Evolutionary conservation across 1,140 invertebrate species (phyloP).

Genomic region (Drosophila repleta): DNA sequence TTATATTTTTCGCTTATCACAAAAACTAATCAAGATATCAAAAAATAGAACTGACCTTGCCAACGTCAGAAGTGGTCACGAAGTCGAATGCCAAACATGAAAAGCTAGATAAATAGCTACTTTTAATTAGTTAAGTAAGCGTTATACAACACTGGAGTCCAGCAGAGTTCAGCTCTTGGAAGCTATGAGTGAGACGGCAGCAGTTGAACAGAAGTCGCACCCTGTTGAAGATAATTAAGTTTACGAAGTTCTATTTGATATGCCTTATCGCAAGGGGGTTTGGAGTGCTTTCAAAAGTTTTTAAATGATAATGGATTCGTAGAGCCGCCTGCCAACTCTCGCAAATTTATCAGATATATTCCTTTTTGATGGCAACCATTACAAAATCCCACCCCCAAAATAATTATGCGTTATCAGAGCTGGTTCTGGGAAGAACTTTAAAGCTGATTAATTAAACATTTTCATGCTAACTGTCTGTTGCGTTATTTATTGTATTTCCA

Average conservation of each 20-base stretch:
- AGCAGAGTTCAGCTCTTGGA: too few species aligned
- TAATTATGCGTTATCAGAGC: not conserved
- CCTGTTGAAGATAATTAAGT: too few species aligned
- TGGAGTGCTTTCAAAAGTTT: not conserved
- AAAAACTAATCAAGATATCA: not conserved
- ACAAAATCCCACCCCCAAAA: not conserved
- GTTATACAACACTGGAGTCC: too few species aligned
- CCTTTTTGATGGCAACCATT: too few species aligned
- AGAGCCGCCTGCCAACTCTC: not conserved
- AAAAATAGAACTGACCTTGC: not conserved
- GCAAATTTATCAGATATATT: not conserved
- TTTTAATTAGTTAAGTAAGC: too few species aligned
- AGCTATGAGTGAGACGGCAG: too few species aligned
- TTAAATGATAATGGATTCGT: not conserved
- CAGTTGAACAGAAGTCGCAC: too few species aligned
- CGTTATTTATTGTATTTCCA: not conserved
- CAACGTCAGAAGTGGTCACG: not conserved
- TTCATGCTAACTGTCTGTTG: not conserved
- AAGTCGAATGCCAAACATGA: not conserved
- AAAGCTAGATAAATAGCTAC: not conserved
- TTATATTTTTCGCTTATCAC: not conserved
- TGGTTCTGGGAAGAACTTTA: not conserved
- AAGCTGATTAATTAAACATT: not conserved
- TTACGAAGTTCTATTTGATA: not conserved
- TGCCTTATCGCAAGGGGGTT: not conserved